Conservation (phyloP, 2,113 vertebrate genomes). For the Forbesichthys papilliferus region DNA sequence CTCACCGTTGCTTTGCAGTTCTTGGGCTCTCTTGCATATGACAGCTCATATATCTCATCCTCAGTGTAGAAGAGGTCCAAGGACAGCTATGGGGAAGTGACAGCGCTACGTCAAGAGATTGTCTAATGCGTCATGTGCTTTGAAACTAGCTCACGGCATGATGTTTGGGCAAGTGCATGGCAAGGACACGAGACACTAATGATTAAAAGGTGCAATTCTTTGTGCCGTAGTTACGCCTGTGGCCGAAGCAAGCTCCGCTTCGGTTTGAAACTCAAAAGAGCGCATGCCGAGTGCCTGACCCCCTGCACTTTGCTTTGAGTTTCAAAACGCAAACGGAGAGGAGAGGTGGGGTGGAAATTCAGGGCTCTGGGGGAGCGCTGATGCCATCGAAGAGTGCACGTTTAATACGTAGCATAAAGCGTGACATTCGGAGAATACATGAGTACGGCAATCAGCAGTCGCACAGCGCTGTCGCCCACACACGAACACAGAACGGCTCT, state of each 20-base stretch:
- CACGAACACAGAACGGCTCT: slow-evolving; percentile 56
- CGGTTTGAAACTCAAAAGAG: too few species aligned
- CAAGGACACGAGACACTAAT: too few species aligned
- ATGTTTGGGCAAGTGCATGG: slow-evolving; percentile 26
- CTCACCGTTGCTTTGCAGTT: slow-evolving; percentile 89
- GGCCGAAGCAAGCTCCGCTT: too few species aligned
- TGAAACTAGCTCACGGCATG: slow-evolving; percentile 37
- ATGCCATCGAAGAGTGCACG: slow-evolving; percentile 52
- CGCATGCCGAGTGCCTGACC: too few species aligned
- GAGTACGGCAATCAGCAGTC: slow-evolving; percentile 59
- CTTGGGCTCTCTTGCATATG: slow-evolving; percentile 90
- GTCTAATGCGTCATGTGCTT: slow-evolving; percentile 13
- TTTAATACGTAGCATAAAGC: slow-evolving; percentile 48
- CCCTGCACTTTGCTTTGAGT: too few species aligned
- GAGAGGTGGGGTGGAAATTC: slow-evolving; percentile 3
- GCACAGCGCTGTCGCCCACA: slow-evolving; percentile 63
- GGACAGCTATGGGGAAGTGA: slow-evolving; percentile 80
- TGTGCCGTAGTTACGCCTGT: too few species aligned
- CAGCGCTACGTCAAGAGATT: background rate
- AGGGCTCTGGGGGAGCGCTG: slow-evolving; percentile 46
- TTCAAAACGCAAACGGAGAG: too few species aligned
- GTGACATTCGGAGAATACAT: slow-evolving; percentile 34
- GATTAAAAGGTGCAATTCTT: too few species aligned
- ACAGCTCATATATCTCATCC: slow-evolving; percentile 96
- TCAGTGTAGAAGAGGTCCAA: slow-evolving; percentile 95